phyloP scores from a whole-genome alignment of 2,797 vertebrate species.

The Mergus octosetaceus region DNA sequence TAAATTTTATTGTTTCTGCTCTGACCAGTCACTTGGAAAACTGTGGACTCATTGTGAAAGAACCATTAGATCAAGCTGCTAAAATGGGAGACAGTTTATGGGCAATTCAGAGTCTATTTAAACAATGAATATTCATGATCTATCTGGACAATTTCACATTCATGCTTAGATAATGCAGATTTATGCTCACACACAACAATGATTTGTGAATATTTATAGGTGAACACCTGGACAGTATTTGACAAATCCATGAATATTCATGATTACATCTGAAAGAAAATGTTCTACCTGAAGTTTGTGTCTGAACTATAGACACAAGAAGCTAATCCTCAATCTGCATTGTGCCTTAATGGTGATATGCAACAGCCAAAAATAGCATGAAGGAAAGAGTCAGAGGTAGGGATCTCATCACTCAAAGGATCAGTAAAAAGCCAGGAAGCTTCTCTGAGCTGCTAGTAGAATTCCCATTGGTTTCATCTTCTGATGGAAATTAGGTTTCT shows the following conservation, averaged over 20 bases:
- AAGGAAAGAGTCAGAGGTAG: background rate
- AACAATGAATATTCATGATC: constrained; percentile 55
- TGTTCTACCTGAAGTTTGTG: background rate
- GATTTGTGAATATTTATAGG: constrained; percentile 68
- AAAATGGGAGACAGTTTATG: constrained; percentile 17
- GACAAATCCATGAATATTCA: constrained; percentile 14
- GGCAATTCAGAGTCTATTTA: constrained; percentile 39
- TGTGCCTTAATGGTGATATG: background rate
- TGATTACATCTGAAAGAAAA: constrained; percentile 26
- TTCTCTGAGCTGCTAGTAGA: background rate
- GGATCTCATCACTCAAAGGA: background rate
- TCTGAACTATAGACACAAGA: background rate
- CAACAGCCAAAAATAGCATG: background rate
- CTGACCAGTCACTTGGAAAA: background rate
- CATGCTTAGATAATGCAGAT: constrained; percentile 51
- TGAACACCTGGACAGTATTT: constrained; percentile 60
- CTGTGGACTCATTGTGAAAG: background rate
- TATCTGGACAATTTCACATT: constrained; percentile 59
- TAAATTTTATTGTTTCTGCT: background rate
- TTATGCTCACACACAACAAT: constrained; percentile 57
- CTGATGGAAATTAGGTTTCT: background rate
- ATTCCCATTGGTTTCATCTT: background rate
- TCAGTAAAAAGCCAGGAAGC: background rate
- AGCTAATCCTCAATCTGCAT: background rate
- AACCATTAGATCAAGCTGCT: constrained; percentile 25